phyloP scores from a whole-genome alignment of 1,140 invertebrate species.

The Hermetia illucens region DNA sequence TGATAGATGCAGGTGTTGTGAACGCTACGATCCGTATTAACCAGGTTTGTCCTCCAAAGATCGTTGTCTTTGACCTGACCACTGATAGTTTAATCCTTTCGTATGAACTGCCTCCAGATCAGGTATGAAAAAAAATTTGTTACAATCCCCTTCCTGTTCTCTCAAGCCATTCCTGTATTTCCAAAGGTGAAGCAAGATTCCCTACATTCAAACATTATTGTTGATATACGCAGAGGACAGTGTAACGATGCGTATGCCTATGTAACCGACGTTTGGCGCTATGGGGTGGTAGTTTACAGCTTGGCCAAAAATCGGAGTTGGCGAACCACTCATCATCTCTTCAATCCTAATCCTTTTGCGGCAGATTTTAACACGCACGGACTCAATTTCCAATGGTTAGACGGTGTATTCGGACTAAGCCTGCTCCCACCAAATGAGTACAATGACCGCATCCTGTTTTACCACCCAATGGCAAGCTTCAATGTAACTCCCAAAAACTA shows the following conservation, averaged over 20 bases:
- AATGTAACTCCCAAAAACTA: slow-evolving; percentile 23
- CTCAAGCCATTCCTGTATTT: neutral
- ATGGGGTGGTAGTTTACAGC: slow-evolving; percentile 53
- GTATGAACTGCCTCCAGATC: slow-evolving; percentile 46
- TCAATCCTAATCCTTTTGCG: slow-evolving; percentile 60
- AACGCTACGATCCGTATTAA: slow-evolving; percentile 50
- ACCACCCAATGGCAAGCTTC: slow-evolving; percentile 66
- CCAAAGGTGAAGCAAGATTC: slow-evolving; percentile 44
- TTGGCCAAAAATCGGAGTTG: slow-evolving; percentile 49
- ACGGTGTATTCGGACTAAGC: slow-evolving; percentile 64
- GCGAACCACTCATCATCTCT: slow-evolving; percentile 56
- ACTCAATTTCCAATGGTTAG: slow-evolving; percentile 63
- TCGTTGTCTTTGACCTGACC: slow-evolving; percentile 56
- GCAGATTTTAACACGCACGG: slow-evolving; percentile 53
- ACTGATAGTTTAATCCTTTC: slow-evolving; percentile 45
- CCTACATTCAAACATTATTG: slow-evolving; percentile 55
- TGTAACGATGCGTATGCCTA: slow-evolving; percentile 56
- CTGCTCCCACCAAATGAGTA: slow-evolving; percentile 41
- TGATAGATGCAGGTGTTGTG: slow-evolving; percentile 60
- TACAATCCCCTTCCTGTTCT: neutral
- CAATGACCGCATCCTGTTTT: slow-evolving; percentile 49
- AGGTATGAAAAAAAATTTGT: slow-evolving; percentile 20
- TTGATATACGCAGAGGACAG: slow-evolving; percentile 45
- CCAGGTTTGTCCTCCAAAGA: slow-evolving; percentile 54
- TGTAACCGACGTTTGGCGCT: slow-evolving; percentile 61